Evolutionary conservation across 2,888 invertebrate species (phyloP), one percentile per base, ranked within the genome.

Genomic region (Lepetodrilus schrolli): DNA sequence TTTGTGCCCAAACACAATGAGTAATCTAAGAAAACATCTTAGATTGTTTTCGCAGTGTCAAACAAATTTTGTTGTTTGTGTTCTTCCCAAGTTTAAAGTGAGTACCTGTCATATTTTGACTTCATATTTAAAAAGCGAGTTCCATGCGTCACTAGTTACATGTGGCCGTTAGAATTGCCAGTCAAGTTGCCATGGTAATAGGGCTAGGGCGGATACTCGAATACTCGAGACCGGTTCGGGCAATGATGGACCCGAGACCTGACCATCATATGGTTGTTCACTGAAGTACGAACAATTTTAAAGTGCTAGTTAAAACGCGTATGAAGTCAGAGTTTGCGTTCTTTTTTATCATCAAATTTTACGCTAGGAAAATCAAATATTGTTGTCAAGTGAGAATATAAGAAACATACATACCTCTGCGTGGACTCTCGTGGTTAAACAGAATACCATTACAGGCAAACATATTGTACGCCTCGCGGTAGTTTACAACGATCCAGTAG

Each of bases 371-470:
- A 4, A 20, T 48, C 17, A 48, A 48, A 8, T 2, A 7, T 23
- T 5, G 17, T 49, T 5, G 5, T 10, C 13, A 51, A 51, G 1
- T n/a, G 26, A 51, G 30, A 21, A 7, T 23, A 3, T 23, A 2
- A 21, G 4, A 37, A 4, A 30, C 50, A 4, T 8, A 66, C 80
- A 75, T 50, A 83, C 90, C 91, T 87, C 91, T 83, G 65, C 90
- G 79, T 7, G 91, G 91, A 80, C 89, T 90, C 76, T 91, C 91
- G 74, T 91, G 91, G 80, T 91, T 91, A 74, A 91, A 91, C 65
- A 91, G 84, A 68, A 91, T 91, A 13, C 91, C 91, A 80, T 90
- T 91, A 77, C 89, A 90, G 34, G 90, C 90, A 82, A 85, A 90
- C 86, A 91, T 90, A 73, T 86, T 83, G 76, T 91, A 91, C 3